These are phyloP conservation scores for Tanypteryx hageni DNA, from an alignment of 2,888 invertebrate species.

Conservation along the genomic window DNA sequence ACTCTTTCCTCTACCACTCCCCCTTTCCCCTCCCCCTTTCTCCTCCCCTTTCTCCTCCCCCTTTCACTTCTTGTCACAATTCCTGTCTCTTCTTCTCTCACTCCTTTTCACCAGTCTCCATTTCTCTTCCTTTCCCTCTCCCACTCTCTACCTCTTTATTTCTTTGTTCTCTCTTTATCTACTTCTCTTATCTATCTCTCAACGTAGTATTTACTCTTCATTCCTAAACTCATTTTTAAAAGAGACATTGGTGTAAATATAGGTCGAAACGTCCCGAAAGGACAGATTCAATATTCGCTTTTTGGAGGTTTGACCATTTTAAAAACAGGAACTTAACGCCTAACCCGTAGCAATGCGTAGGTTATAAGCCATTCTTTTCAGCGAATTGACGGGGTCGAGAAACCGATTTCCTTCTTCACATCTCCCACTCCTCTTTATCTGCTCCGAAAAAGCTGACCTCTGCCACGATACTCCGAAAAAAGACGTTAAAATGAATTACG, in stretches of 20 bases:
- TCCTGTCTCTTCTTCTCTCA: not conserved
- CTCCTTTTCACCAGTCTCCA: not conserved
- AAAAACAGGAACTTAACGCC: not conserved
- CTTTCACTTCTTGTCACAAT: not conserved
- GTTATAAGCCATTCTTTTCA: not conserved
- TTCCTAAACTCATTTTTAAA: not conserved
- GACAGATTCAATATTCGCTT: constrained; percentile 26
- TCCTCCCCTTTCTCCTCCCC: not conserved
- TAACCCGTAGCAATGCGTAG: not conserved
- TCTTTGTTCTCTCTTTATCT: not conserved
- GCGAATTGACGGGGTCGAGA: not conserved
- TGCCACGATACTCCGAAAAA: not conserved
- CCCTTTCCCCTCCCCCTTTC: not conserved
- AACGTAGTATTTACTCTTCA: not conserved
- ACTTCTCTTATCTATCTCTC: not conserved
- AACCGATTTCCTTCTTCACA: not conserved
- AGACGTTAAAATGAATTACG: not conserved
- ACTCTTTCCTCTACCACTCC: not conserved
- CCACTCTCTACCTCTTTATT: not conserved
- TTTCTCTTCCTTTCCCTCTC: not conserved
- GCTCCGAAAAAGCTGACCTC: not conserved
- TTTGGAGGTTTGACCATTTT: not conserved
- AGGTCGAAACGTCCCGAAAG: not conserved
- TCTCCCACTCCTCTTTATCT: not conserved
- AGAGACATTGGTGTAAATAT: not conserved